These are phyloP conservation scores for Euura saliciscinereae DNA, from an alignment of 1,140 invertebrate species.

Conservation along the genomic window DNA sequence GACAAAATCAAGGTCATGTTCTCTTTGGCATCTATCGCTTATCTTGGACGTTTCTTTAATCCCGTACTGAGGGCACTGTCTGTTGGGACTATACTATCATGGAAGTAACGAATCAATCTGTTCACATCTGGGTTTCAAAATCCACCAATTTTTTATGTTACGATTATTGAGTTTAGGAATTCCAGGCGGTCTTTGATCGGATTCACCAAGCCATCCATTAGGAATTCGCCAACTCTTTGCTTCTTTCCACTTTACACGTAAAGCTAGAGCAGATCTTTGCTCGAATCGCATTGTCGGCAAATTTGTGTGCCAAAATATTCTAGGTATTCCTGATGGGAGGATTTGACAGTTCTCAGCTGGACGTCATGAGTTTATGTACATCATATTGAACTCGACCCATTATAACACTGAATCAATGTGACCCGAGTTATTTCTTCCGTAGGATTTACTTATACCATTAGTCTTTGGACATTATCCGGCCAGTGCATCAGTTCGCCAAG, in stretches of 20 bases:
- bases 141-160: slow-evolving; percentile 17
- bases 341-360: slow-evolving; percentile 61
- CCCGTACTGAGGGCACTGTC: slow-evolving; percentile 49
- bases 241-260: slow-evolving; percentile 47
- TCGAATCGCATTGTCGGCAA: slow-evolving; percentile 54
- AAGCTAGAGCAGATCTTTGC: slow-evolving; percentile 52
- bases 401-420: neutral
- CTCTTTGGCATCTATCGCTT: slow-evolving; percentile 63
- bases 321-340: slow-evolving; percentile 65
- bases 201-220: slow-evolving; percentile 37
- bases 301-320: slow-evolving; percentile 62
- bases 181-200: slow-evolving; percentile 26
- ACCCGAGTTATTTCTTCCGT: no score
- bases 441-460: slow-evolving; percentile 55
- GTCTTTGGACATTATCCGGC: slow-evolving; percentile 51
- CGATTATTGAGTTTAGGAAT: slow-evolving; percentile 25
- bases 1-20: slow-evolving; percentile 57
- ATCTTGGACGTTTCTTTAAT: slow-evolving; percentile 42
- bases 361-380: slow-evolving; percentile 47
- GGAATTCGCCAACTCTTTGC: slow-evolving; percentile 63
- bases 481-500: slow-evolving; percentile 49
- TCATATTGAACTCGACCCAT: neutral
- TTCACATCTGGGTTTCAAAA: slow-evolving; percentile 1
- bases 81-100: slow-evolving; percentile 35
- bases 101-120: slow-evolving; percentile 31